A percentile compares a stretch with the other conserved stretches of the same genome.
These are phyloP conservation scores for Mesorhabditis sp. DNA, from an alignment of 2,888 invertebrate genomes.

Conservation along the genomic window DNA sequence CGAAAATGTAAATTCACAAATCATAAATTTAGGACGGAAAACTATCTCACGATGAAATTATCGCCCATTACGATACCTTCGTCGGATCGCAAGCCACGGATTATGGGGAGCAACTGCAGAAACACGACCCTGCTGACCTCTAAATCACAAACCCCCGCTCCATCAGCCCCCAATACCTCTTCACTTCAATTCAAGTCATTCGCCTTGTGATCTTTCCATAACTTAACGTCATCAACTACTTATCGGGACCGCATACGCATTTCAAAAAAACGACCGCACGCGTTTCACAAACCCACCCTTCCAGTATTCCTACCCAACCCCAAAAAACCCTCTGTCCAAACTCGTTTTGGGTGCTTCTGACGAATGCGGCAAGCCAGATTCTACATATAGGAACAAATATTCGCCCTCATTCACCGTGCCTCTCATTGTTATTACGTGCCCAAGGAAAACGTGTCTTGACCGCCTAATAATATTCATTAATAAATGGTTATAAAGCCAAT, in stretches of 20 bases:
- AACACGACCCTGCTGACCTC: conserved; percentile 72
- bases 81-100: conserved; percentile 98
- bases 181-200: too few relatives aligned
- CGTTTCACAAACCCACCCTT: too few relatives aligned
- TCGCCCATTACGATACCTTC: conserved; percentile 92
- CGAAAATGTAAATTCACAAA: neutral
- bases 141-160: conserved; percentile 22
- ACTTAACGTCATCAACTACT: too few relatives aligned
- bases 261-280: too few relatives aligned
- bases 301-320: too few relatives aligned
- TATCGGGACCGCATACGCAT: too few relatives aligned
- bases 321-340: too few relatives aligned
- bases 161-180: neutral
- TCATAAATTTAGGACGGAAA: conserved; percentile 70
- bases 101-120: conserved; percentile 88
- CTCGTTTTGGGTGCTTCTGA: neutral
- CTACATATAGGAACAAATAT: too few relatives aligned
- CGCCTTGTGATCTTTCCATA: too few relatives aligned
- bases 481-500: too few relatives aligned
- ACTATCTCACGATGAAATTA: conserved; percentile 81
- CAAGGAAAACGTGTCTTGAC: conserved; percentile 12
- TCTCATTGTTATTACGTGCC: neutral
- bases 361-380: too few relatives aligned
- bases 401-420: too few relatives aligned
- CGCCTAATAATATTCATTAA: neutral